These are phyloP conservation scores for Poeciliopsis turneri DNA, from an alignment of 2,797 vertebrate species.

Conservation along the genomic window DNA sequence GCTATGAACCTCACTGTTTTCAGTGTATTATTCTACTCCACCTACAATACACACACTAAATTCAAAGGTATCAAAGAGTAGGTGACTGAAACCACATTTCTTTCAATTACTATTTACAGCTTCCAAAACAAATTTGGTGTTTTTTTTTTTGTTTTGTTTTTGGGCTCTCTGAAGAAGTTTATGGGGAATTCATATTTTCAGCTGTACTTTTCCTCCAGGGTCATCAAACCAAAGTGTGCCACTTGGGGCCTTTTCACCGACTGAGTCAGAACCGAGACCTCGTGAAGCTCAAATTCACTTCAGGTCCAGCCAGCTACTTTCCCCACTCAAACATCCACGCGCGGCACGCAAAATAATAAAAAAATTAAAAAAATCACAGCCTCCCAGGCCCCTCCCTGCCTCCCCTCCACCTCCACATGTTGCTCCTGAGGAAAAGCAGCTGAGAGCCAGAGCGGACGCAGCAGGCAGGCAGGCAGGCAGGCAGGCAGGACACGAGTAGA, in stretches of 20 bases:
- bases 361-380: background rate
- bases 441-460: slow-evolving; percentile 72
- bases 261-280: slow-evolving; percentile 82
- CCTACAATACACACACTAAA: background rate
- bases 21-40: no score
- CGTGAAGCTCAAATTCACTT: slow-evolving; percentile 46
- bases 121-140: no score
- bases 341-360: slow-evolving; percentile 46
- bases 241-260: slow-evolving; percentile 79
- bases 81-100: background rate
- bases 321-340: slow-evolving; percentile 58
- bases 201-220: slow-evolving; percentile 28
- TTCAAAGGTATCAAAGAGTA: background rate
- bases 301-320: background rate
- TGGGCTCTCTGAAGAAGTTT: no score
- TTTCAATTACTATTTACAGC: no score
- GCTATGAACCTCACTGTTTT: no score
- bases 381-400: slow-evolving; percentile 14
- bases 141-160: no score
- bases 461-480: slow-evolving; percentile 60
- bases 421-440: slow-evolving; percentile 60
- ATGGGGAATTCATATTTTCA: background rate
- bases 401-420: slow-evolving; percentile 37
- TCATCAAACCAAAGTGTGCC: slow-evolving; percentile 47
- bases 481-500: slow-evolving; percentile 52